Evolutionary conservation across 2,797 vertebrate genomes (phyloP), one percentile per base, ranked within the genome.

Genomic region (Zonotrichia albicollis): DNA sequence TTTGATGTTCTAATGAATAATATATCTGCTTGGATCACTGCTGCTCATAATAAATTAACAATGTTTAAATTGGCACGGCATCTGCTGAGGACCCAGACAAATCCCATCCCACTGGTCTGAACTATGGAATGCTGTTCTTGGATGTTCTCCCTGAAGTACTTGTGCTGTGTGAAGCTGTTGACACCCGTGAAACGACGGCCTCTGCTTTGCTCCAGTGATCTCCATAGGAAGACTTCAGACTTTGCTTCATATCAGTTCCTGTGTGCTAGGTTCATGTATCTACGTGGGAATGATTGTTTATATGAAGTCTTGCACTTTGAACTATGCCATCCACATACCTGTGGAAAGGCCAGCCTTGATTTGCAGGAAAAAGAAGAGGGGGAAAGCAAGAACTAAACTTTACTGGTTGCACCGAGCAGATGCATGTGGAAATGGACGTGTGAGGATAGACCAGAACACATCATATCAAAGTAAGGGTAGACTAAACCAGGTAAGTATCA

Each of bases 31-130:
- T 93, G 76, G 73, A 91, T 96, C 84, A 66, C 66, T 93, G 54
- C 25, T 93, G 62, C 85, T 94, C 91, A 91, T 96, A 84, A 94
- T 94, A 91, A 94, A 95, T 96, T 93, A 89, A 94, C 75, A 89
- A 18, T 95, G 84, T 95, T 96, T 91, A 77, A 93, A 80, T 87
- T 94, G 89, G 54, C 87, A 78, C 0, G 0, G 70, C 66, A 70
- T 84, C 76, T 93, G 89, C 85, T 86, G 76, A 95, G 80, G 70
- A 93, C 46, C 29, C 36, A 55, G 87, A 88, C 79, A 95, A 94
- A 91, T 96, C 89, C 85, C 94, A 86, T 93, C 73, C 40, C 46
- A 26, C 46, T 88, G 46, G 43, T 93, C 29, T 91, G 55, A 65
- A 14, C 62, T 81, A 11, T 78, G 61, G 82, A 87, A 81, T 92